Percentiles rank a stretch among this genome's conserved stretches.
Evolutionary conservation across 1,140 invertebrate genomes (phyloP).

Genomic region (Eriocheir sinensis): DNA sequence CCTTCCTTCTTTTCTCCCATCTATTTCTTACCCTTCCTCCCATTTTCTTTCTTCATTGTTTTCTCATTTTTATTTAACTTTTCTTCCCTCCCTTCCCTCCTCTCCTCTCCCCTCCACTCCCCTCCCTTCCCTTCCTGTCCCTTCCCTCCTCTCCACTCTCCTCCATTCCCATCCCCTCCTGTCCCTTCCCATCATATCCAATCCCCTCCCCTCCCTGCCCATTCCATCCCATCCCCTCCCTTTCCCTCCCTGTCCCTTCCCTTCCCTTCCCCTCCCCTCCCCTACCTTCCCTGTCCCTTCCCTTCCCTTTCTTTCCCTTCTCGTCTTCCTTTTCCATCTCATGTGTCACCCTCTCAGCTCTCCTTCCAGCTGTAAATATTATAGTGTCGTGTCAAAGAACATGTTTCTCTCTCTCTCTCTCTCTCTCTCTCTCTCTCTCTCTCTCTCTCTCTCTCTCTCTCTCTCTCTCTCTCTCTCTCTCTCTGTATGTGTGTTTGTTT

Average conservation of each 20-base stretch:
- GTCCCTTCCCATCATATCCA: background rate
- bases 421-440: too few species aligned
- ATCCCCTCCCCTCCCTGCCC: background rate
- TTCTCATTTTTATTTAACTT: background rate
- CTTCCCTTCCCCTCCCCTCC: background rate
- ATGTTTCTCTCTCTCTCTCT: too few species aligned
- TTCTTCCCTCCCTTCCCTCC: background rate
- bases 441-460: too few species aligned
- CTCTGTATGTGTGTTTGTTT: too few species aligned
- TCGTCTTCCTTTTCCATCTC: too few species aligned
- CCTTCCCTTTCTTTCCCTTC: too few species aligned
- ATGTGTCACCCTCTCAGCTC: too few species aligned
- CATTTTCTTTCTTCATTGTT: background rate
- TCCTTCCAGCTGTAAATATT: too few species aligned
- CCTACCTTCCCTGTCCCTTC: background rate
- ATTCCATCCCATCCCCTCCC: background rate
- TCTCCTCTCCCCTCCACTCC: background rate
- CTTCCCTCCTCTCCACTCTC: background rate
- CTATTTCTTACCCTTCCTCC: background rate
- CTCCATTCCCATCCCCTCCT: background rate
- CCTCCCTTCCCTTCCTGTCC: background rate
- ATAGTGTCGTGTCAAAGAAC: too few species aligned
- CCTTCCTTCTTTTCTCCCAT: background rate
- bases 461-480: too few species aligned
- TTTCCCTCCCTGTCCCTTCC: too few species aligned